These are phyloP conservation scores for Drosophila falleni DNA, from an alignment of 2,888 invertebrate species.

Conservation along the genomic window DNA sequence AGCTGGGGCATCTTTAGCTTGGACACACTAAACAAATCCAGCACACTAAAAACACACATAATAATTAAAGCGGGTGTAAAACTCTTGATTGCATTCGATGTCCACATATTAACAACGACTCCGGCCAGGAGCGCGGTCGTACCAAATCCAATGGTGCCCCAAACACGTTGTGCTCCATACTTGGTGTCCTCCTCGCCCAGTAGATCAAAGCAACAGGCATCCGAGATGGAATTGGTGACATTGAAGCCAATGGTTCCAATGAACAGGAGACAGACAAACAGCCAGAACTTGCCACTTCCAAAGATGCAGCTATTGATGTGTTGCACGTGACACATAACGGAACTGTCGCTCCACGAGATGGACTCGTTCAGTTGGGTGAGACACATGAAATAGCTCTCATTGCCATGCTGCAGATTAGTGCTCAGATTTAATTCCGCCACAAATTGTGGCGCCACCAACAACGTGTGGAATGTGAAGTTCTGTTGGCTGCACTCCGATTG, in stretches of 20 bases:
- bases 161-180: slow-evolving; percentile 92
- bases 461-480: slow-evolving; percentile 37
- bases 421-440: slow-evolving; percentile 15
- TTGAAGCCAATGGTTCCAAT: slow-evolving; percentile 92
- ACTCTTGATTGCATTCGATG: slow-evolving; percentile 87
- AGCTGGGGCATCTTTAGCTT: slow-evolving; percentile 89
- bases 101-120: slow-evolving; percentile 89
- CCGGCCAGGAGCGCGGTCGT: slow-evolving; percentile 90
- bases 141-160: slow-evolving; percentile 94
- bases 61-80: slow-evolving; percentile 90
- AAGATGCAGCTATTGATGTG: slow-evolving; percentile 86
- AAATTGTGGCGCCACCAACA: slow-evolving; percentile 53
- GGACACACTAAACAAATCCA: slow-evolving; percentile 89
- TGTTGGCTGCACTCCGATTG: slow-evolving; percentile 55
- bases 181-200: slow-evolving; percentile 90
- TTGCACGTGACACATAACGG: slow-evolving; percentile 55
- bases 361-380: slow-evolving; percentile 16
- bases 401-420: slow-evolving; percentile 48
- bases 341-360: slow-evolving; percentile 26
- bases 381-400: slow-evolving; percentile 52
- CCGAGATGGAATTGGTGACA: slow-evolving; percentile 94
- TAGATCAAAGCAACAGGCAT: slow-evolving; percentile 95
- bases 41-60: slow-evolving; percentile 88
- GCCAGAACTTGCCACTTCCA: slow-evolving; percentile 89
- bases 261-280: slow-evolving; percentile 90